Evolutionary conservation across 1,140 invertebrate genomes (phyloP), one percentile per base, ranked within the genome.

Genomic region (Brevipalpus yothersi): DNA sequence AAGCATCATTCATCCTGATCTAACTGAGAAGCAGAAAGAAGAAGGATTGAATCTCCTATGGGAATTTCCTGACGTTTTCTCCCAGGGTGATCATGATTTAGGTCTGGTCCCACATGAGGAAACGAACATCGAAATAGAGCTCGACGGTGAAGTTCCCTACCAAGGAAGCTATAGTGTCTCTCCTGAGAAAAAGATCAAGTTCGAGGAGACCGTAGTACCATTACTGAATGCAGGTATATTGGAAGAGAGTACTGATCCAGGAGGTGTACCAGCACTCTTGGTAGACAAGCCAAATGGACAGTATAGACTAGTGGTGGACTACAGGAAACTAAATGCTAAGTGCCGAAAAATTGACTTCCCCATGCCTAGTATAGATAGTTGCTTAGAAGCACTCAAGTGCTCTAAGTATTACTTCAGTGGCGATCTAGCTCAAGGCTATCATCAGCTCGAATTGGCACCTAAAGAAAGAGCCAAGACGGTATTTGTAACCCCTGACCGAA

Each of bases 221-320:
- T 3, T 55, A 1, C 1, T 55, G 2, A 21, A 23, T 5, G 23
- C 17, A 2, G 53, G 21, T 9, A 3, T 55, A 5, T 10, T 55
- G 10, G 53, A 55, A 10, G 21, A 13, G 2, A 15, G 19, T 1
- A 55, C 15, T 3, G 40, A 12, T 41, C 4, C 53, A 11, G 23
- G 23, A n/a, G 40, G 40, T 15, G 13, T 15, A 11, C 65, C 66
- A 17, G 62, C 64, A 1, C 53, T 65, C 1, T 43, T 67, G n/a
- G 62, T 67, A 0, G 65, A 67, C 60, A 80, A 79, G 60, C 73
- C 74, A 40, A 72, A 77, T 61, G 69, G 68, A 3, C 61, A 61
- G 0, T 62, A 64, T 1, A 56, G 75, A 17, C 73, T 76, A 57
- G 75, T 75, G 65, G 63, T 77, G 0, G 75, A 79, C 63, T 78